Conservation (phyloP, 2,797 vertebrate species). For the Neopelma chrysocephalum region DNA sequence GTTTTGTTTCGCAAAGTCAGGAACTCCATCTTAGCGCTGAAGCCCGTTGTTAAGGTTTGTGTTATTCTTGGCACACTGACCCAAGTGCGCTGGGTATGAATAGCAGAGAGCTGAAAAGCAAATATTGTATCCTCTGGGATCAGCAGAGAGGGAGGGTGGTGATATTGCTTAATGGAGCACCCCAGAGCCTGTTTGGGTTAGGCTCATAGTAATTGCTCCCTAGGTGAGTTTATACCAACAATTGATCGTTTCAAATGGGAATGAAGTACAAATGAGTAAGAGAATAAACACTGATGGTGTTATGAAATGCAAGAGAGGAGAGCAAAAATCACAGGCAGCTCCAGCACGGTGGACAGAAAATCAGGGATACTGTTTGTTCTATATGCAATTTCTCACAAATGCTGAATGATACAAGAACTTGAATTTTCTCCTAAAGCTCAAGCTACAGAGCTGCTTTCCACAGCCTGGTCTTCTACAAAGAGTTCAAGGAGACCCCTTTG, state of each 20-base stretch:
- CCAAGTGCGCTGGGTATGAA: neutral
- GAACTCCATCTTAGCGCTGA: neutral
- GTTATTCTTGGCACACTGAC: constrained; percentile 45
- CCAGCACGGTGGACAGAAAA: neutral
- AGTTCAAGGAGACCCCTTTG: neutral
- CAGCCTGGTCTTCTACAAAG: neutral
- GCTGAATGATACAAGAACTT: neutral
- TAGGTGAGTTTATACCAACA: constrained; percentile 60
- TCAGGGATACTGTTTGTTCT: neutral
- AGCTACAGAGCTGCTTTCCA: neutral
- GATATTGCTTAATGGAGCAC: constrained; percentile 44
- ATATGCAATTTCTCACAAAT: neutral
- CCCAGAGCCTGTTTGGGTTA: constrained; percentile 59
- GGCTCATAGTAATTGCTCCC: constrained; percentile 58
- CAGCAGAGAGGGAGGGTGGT: neutral
- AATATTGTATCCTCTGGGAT: constrained; percentile 56
- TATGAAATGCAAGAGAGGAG: neutral
- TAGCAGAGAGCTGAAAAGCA: constrained; percentile 46
- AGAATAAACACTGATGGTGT: constrained; percentile 43
- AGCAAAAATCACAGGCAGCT: neutral
- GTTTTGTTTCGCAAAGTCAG: neutral
- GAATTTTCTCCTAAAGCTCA: neutral
- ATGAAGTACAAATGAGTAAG: constrained; percentile 52
- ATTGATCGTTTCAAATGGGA: constrained; percentile 32
- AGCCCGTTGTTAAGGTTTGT: constrained; percentile 8